phyloP scores from a whole-genome alignment of 2,113 vertebrate genomes.

The Dunckerocampus dactyliophorus region DNA sequence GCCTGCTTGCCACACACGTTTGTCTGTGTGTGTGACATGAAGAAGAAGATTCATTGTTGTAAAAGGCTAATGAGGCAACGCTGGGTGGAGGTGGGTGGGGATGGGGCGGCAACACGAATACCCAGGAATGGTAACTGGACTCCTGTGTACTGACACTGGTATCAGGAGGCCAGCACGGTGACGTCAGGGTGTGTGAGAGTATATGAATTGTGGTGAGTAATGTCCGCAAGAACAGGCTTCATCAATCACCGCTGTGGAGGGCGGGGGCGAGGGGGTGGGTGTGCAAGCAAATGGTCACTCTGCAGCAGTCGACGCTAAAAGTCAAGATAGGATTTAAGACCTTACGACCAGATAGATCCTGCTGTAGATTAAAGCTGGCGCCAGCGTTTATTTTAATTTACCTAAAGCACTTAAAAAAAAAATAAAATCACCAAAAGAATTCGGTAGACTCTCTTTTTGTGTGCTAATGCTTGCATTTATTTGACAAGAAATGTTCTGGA shows the following conservation, averaged over 20 bases:
- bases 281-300: slow-evolving; percentile 30
- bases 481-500: slow-evolving; percentile 26
- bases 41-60: slow-evolving; percentile 1
- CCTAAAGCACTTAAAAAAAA: neutral
- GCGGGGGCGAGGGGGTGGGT: neutral
- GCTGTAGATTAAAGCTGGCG: neutral
- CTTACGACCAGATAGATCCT: neutral
- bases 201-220: slow-evolving; percentile 13
- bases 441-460: neutral
- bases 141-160: slow-evolving; percentile 35
- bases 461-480: slow-evolving; percentile 2
- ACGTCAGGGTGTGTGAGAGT: slow-evolving; percentile 42
- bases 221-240: slow-evolving; percentile 28
- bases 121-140: slow-evolving; percentile 50
- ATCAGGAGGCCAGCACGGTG: slow-evolving; percentile 38
- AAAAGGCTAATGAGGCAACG: slow-evolving; percentile 35
- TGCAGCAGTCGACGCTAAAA: slow-evolving; percentile 23
- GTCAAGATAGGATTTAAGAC: slow-evolving; percentile 13
- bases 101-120: no score
- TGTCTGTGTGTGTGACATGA: slow-evolving; percentile 15
- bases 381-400: neutral
- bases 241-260: slow-evolving; percentile 21
- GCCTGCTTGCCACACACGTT: slow-evolving; percentile 34
- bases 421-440: neutral
- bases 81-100: neutral